Evolutionary conservation across 2,113 vertebrate species (phyloP).

Genomic region (Poeciliopsis prolifica): DNA sequence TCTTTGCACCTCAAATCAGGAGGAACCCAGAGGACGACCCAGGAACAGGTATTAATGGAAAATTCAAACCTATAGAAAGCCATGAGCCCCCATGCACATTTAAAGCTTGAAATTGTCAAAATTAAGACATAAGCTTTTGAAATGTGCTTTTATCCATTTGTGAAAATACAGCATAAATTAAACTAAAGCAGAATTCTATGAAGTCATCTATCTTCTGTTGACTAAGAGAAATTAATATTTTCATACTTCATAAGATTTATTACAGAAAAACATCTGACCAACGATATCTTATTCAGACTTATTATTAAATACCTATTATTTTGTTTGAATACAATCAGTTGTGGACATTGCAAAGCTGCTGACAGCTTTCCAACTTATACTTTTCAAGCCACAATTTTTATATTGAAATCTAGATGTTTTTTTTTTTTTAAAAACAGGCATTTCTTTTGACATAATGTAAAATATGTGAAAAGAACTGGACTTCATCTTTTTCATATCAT

Average conservation of each 20-base stretch:
- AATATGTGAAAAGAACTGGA: conserved; percentile 12
- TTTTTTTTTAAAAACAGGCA: background rate
- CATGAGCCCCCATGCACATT: too few species aligned
- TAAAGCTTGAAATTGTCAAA: too few species aligned
- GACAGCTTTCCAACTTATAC: background rate
- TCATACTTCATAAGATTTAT: background rate
- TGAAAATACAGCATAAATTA: too few species aligned
- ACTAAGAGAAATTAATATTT: background rate
- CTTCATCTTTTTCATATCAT: conserved; percentile 25
- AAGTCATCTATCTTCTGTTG: background rate
- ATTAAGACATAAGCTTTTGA: too few species aligned
- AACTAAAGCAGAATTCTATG: too few species aligned
- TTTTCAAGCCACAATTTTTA: background rate
- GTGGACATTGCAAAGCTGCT: background rate
- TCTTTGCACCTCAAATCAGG: too few species aligned
- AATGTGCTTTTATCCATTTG: too few species aligned
- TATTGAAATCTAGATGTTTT: background rate
- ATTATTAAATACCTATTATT: background rate
- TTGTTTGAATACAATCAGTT: background rate
- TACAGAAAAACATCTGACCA: background rate
- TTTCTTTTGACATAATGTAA: conserved; percentile 1
- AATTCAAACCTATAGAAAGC: too few species aligned
- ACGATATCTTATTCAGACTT: background rate
- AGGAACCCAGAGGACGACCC: too few species aligned
- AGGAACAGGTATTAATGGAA: too few species aligned